Conservation (phyloP, 1,140 invertebrate genomes). For the Drosophila insularis region DNA sequence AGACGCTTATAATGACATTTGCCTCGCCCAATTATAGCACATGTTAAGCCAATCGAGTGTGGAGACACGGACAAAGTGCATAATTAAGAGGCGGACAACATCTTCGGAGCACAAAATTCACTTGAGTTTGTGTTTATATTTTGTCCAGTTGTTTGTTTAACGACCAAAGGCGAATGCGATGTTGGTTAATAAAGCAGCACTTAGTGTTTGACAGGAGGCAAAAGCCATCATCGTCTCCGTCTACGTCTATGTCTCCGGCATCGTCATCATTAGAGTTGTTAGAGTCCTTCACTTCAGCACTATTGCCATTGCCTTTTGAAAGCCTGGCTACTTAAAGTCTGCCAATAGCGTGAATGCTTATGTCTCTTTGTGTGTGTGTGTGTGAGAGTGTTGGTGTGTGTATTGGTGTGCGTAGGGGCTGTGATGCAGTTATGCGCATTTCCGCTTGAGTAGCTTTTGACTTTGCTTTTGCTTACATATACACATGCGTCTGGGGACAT, state of each 20-base stretch:
- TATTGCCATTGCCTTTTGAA: conserved; percentile 26
- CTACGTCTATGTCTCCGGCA: no score
- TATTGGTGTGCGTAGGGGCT: conserved; percentile 44
- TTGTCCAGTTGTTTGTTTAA: conserved; percentile 30
- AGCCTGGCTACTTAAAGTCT: conserved; percentile 55
- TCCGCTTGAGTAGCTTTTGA: conserved; percentile 67
- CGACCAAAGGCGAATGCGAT: conserved; percentile 18
- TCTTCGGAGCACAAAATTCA: conserved; percentile 15
- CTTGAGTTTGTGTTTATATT: conserved; percentile 9
- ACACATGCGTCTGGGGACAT: conserved; percentile 31
- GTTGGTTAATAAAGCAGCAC: conserved; percentile 73
- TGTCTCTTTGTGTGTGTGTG: conserved; percentile 14
- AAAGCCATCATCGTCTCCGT: conserved; percentile 26
- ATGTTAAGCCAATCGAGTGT: conserved; percentile 33
- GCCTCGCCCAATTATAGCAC: conserved; percentile 45
- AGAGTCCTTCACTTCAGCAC: conserved; percentile 14
- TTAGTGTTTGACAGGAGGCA: conserved; percentile 51
- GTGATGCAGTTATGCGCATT: conserved; percentile 75
- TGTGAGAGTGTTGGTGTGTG: conserved; percentile 14
- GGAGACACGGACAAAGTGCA: conserved; percentile 46
- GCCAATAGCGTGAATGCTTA: conserved; percentile 15
- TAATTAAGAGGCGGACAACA: conserved; percentile 49
- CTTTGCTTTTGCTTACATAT: conserved; percentile 69
- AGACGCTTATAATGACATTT: conserved; percentile 51
- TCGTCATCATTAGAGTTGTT: conserved; percentile 1